Evolutionary conservation across 1,140 invertebrate species (phyloP).

Genomic region (Diorhabda elongata): DNA sequence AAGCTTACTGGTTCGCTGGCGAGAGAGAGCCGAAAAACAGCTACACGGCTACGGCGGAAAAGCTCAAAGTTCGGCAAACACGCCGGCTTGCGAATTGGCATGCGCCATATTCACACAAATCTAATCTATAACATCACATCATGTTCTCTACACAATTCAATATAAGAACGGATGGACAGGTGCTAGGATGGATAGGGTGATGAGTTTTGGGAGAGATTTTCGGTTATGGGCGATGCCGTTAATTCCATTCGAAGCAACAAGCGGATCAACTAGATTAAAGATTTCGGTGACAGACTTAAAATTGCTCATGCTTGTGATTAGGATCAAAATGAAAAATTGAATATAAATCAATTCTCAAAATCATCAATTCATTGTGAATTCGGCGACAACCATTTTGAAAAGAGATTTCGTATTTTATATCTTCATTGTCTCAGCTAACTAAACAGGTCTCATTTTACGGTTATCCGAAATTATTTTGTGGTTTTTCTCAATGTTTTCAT

Average conservation of each 20-base stretch:
- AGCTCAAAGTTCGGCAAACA: slow-evolving; percentile 7
- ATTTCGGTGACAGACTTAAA: too few species aligned
- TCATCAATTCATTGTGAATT: too few species aligned
- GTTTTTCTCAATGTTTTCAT: too few species aligned
- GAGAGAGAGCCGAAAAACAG: slow-evolving; percentile 29
- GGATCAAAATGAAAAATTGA: too few species aligned
- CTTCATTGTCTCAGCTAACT: too few species aligned
- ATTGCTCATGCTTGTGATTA: too few species aligned
- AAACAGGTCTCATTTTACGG: too few species aligned
- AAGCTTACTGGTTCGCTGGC: slow-evolving; percentile 32
- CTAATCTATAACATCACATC: slow-evolving; percentile 46
- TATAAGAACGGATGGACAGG: slow-evolving; percentile 23
- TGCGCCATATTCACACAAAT: slow-evolving; percentile 41
- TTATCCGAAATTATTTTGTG: too few species aligned
- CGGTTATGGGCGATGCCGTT: neutral
- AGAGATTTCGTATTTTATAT: too few species aligned
- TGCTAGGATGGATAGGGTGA: slow-evolving; percentile 9
- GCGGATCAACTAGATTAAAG: neutral
- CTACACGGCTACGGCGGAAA: slow-evolving; percentile 2
- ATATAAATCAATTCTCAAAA: too few species aligned
- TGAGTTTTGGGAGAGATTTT: neutral
- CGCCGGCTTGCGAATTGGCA: slow-evolving; percentile 38
- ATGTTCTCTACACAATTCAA: slow-evolving; percentile 32
- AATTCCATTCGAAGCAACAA: neutral
- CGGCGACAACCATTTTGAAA: too few species aligned